A percentile compares a stretch with the other conserved stretches of the same genome.
Conservation (phyloP, 1,140 invertebrate genomes). For the Temnothorax longispinosus region DNA sequence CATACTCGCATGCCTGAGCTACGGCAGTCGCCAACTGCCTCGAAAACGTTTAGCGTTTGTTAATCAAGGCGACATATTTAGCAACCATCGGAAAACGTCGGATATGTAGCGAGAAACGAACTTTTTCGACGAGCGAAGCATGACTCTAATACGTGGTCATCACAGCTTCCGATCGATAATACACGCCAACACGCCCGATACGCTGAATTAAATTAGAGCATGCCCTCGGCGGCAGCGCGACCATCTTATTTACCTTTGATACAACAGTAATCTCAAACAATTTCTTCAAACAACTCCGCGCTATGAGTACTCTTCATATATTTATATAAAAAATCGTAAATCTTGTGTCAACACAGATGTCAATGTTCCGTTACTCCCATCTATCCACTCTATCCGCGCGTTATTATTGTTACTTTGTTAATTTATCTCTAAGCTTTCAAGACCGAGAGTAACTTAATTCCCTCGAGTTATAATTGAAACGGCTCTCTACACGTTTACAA, state of each 20-base stretch:
- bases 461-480: constrained; percentile 2
- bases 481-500: background rate
- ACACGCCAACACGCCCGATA: too few relatives aligned
- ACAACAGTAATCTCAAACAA: constrained; percentile 52
- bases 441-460: background rate
- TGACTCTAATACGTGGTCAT: background rate
- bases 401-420: constrained; percentile 19
- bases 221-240: background rate
- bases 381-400: background rate
- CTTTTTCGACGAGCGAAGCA: background rate
- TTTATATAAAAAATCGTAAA: constrained; percentile 51
- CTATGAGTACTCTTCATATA: constrained; percentile 31
- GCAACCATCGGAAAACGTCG: background rate
- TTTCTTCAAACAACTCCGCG: constrained; percentile 33
- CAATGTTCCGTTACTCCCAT: background rate
- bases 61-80: constrained; percentile 28
- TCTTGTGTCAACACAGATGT: constrained; percentile 31
- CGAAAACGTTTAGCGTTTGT: background rate
- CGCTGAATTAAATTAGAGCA: constrained; percentile 30
- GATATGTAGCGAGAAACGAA: constrained; percentile 7
- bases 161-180: background rate
- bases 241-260: constrained; percentile 22
- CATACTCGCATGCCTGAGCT: constrained; percentile 17
- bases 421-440: constrained; percentile 28
- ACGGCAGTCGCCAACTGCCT: background rate